These are phyloP conservation scores for Plodia interpunctella DNA, from an alignment of 1,140 invertebrate genomes.

Conservation along the genomic window DNA sequence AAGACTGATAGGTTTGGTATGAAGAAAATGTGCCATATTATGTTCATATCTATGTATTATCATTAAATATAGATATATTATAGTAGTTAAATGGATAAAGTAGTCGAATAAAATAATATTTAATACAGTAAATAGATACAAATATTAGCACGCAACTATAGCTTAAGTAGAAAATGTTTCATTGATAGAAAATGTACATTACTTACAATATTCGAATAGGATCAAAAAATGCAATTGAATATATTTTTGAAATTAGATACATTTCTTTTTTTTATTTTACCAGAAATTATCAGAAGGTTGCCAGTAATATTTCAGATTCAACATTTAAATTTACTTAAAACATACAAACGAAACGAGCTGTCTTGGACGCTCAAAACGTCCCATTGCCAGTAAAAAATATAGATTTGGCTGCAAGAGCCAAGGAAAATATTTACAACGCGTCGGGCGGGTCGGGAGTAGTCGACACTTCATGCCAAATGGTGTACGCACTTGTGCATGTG, in stretches of 20 bases:
- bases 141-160: not conserved
- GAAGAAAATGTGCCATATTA: constrained; percentile 61
- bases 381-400: not conserved
- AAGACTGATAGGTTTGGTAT: constrained; percentile 68
- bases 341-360: too few species aligned
- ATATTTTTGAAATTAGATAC: too few species aligned
- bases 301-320: too few species aligned
- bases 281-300: too few species aligned
- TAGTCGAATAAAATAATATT: not conserved
- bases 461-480: not conserved
- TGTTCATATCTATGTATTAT: constrained; percentile 19
- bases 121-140: not conserved
- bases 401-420: not conserved
- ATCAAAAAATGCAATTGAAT: too few species aligned
- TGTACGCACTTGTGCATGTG: not conserved
- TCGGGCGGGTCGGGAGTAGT: too few species aligned
- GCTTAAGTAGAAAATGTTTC: not conserved
- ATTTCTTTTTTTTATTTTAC: too few species aligned
- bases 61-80: constrained; percentile 19
- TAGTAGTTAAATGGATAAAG: constrained; percentile 11
- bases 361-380: not conserved
- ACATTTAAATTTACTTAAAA: too few species aligned
- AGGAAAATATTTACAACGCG: not conserved
- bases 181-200: too few species aligned
- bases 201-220: too few species aligned